phyloP scores from a whole-genome alignment of 2,113 vertebrate genomes.

The Macroglossus sobrinus region DNA sequence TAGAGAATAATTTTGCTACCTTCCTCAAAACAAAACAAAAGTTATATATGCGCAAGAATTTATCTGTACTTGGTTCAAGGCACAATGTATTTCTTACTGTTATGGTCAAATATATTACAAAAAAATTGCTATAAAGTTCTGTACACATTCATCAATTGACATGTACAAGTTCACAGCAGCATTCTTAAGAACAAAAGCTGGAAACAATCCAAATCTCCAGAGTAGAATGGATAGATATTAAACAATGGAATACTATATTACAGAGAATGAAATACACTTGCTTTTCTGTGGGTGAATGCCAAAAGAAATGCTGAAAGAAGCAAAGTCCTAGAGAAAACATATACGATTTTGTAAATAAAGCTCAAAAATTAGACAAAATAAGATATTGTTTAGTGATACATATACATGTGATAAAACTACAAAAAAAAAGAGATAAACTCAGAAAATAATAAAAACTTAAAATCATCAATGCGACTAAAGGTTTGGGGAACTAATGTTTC shows the following conservation, averaged over 20 bases:
- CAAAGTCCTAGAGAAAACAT: neutral
- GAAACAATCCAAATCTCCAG: neutral
- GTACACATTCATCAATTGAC: neutral
- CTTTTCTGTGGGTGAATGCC: neutral
- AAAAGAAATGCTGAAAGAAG: neutral
- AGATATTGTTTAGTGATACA: neutral
- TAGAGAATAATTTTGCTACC: neutral
- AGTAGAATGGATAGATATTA: neutral
- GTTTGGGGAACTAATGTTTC: neutral
- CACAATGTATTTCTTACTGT: neutral
- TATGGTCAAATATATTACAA: neutral
- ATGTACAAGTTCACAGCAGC: neutral
- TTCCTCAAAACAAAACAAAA: neutral
- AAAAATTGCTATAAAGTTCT: neutral
- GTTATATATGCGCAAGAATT: neutral
- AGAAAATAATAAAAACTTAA: neutral
- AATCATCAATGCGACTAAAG: neutral
- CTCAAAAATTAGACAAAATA: slow-evolving; percentile 1
- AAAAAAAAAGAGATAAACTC: neutral
- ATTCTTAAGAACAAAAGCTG: neutral
- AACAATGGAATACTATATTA: neutral
- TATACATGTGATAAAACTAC: neutral
- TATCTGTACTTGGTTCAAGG: neutral
- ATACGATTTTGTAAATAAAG: neutral
- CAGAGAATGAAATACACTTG: neutral